Base-by-base conservation (phyloP, 2,797 vertebrate genomes). In the Sebastiscus albofasciatus region DNA sequence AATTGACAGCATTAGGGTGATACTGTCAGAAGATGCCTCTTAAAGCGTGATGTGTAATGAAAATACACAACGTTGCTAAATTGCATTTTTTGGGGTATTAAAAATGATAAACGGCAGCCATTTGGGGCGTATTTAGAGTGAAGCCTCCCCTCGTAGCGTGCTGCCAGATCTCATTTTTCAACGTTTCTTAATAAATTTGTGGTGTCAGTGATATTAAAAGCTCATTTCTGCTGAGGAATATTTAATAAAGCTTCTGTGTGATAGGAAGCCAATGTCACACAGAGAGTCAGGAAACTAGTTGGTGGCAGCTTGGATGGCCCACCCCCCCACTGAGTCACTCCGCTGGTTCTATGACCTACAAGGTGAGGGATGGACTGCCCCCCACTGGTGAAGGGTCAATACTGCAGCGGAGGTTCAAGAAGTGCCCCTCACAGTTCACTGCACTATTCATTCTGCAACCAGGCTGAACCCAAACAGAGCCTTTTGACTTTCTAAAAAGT, bases 371-470 rank as follows among this genome's bases (percentile, higher is more conserved):
- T 42, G 54, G 87, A 69, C 92, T 88, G 93, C 94, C 95, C 91
- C 91, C 95, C 93, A 92, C 92, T 95, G 95, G 95, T 54, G 67
- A 88, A 75, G 90, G 94, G 94, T 95, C 93, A 95, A 79, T 36
- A 95, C 86, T 95, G 90, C 95, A 95, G 84, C 14, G 31, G 85
- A 78, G 80, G 90, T 88, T 93, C 84, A 90, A 80, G 71, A 93
- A 82, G 62, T 77, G 80, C 70, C 89, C 80, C 90, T 91, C 83
- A 94, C 90, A 90, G 84, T 86, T 93, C 91, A 92, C 73, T 90
- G 90, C 91, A 87, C 90, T 90, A 92, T 92, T 94, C 89, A 94
- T 93, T 85, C 75, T 69, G 85, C 83, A 84, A 67, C 81, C 79
- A 80, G 77, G 87, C 82, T 85, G 71, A 87, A 90, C 87, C 80